phyloP scores from a whole-genome alignment of 2,113 vertebrate genomes.

The Phylloscopus trochiloides region DNA sequence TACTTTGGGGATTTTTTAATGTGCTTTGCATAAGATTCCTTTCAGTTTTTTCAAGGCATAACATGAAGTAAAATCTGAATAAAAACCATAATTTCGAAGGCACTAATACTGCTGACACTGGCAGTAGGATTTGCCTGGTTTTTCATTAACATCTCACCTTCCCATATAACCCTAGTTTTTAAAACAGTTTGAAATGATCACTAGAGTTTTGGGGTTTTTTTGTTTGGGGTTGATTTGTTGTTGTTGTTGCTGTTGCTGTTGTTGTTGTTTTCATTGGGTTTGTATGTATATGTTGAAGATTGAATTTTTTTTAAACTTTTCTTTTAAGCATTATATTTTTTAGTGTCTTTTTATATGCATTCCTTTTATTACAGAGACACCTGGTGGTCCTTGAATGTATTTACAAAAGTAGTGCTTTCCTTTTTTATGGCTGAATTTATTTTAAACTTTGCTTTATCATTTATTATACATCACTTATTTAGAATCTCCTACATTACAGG shows the following conservation, averaged over 20 bases:
- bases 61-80: not conserved
- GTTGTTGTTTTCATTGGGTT: not conserved
- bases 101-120: not conserved
- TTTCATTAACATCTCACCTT: not conserved
- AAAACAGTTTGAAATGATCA: not conserved
- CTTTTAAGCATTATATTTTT: not conserved
- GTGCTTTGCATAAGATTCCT: not conserved
- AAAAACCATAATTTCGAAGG: not conserved
- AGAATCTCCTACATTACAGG: not conserved
- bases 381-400: not conserved
- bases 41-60: not conserved
- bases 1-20: not conserved
- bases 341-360: not conserved
- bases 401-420: not conserved
- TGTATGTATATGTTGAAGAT: not conserved
- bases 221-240: accelerated
- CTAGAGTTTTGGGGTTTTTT: not conserved
- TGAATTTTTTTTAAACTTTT: too few relatives aligned
- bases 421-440: not conserved
- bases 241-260: too few relatives aligned
- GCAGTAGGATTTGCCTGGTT: not conserved
- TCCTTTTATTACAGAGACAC: constrained; percentile 18
- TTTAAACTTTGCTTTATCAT: not conserved
- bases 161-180: not conserved
- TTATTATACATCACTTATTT: not conserved